phyloP scores from a whole-genome alignment of 2,888 invertebrate genomes.

The Drosophila pseudotakahashii region DNA sequence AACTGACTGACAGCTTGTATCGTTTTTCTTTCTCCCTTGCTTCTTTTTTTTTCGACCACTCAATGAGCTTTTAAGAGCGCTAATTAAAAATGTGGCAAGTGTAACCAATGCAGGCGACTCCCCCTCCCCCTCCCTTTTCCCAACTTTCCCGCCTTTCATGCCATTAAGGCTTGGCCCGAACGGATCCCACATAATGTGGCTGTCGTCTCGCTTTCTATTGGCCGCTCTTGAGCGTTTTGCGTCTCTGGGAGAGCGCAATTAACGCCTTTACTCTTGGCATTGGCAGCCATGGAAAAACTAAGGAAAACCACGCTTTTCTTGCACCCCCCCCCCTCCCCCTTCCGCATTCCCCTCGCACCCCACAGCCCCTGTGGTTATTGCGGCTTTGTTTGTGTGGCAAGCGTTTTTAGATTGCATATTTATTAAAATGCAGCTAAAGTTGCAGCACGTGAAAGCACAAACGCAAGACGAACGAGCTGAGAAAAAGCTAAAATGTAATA shows the following conservation, averaged over 20 bases:
- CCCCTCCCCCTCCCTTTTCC: background rate
- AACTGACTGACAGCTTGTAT: conserved; percentile 23
- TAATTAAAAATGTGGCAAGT: conserved; percentile 79
- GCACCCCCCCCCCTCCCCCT: background rate
- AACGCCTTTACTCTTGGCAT: conserved; percentile 74
- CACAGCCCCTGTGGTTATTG: conserved; percentile 43
- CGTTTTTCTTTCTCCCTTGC: conserved; percentile 4
- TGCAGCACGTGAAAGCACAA: conserved; percentile 45
- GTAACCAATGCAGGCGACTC: conserved; percentile 39
- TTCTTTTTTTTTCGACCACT: conserved; percentile 48
- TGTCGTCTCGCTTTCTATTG: conserved; percentile 61
- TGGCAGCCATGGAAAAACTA: conserved; percentile 33
- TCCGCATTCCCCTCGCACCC: background rate
- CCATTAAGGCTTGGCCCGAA: conserved; percentile 43
- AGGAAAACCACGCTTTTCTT: conserved; percentile 1
- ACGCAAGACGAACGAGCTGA: conserved; percentile 39
- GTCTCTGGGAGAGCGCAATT: conserved; percentile 61
- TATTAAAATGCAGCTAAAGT: conserved; percentile 71
- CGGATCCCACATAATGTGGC: conserved; percentile 56
- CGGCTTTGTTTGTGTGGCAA: conserved; percentile 51
- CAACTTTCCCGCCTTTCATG: conserved; percentile 24
- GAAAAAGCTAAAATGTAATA: conserved; percentile 72
- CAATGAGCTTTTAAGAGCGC: conserved; percentile 78
- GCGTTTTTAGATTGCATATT: conserved; percentile 73
- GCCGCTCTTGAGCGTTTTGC: conserved; percentile 44